Base-by-base conservation (phyloP, 37 sponge, comb jelly and placozoan species). In the Tethya wilhelma region DNA sequence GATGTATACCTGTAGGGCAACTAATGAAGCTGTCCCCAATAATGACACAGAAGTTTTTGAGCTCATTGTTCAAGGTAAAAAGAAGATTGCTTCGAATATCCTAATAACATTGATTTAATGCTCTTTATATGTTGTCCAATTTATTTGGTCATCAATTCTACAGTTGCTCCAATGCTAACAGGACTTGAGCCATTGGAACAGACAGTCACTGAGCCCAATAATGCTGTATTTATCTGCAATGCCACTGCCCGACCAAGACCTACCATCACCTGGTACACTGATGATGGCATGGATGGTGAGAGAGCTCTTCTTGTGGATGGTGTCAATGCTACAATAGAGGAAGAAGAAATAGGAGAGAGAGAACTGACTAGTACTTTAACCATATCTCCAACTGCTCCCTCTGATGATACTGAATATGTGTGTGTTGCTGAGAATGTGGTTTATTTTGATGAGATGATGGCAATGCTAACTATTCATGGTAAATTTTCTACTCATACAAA, bases 361-460 rank as follows among this genome's bases (percentile, higher is more conserved):
- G 43, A 74, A 37, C 40, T 64, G 9, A 32, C 57, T 49, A 86
- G 87, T 40, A 73, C 44, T 53, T 46, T 86, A 31, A 73, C 64
- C 20, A 25, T 86, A 8, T 29, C 25, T n/a, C 26, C 55, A 31
- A 55, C 79, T 25, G 31, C 33, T 23, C 68, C 81, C 12, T 26
- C 38, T 59, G 77, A 90, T 49, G 53, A 63, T 64, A 86, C 57
- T 29, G 71, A 67, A 26, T 90, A 90, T 59, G 56, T 38, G 29
- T 90, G 91, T 85, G 71, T 60, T 9, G 81, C 91, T 60, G 41
- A 32, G 28, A 90, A 90, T 72, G 75, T 56, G 29, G 67, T 79
- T n/a, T n/a, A n/a, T n/a, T n/a, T n/a, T n/a, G n/a, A n/a, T n/a
- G n/a, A n/a, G n/a, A n/a, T n/a, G n/a, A n/a, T n/a, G n/a, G n/a